phyloP scores from a whole-genome alignment of 2,888 invertebrate genomes.

The Onthophagus sagittarius region DNA sequence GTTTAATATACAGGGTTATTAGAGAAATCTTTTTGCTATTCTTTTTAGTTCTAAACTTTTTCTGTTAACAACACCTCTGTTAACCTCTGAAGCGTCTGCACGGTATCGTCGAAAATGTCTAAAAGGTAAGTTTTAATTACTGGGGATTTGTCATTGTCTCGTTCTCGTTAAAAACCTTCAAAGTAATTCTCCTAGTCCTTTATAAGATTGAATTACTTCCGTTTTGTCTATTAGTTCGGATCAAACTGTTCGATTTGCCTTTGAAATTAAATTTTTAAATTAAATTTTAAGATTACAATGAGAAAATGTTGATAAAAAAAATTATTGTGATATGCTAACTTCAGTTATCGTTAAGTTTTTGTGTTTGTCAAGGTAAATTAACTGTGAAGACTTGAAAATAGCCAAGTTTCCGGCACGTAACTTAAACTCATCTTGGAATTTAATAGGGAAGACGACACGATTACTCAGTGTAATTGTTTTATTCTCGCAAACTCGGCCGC shows the following conservation, averaged over 20 bases:
- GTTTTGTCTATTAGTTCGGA: not conserved
- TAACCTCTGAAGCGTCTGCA: not conserved
- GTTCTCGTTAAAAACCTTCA: not conserved
- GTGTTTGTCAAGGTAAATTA: not conserved
- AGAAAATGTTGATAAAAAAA: not conserved
- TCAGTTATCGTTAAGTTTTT: not conserved
- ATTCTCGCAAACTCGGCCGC: constrained; percentile 4
- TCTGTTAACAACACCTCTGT: not conserved
- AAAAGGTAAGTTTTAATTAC: not conserved
- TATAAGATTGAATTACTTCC: not conserved
- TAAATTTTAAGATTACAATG: not conserved
- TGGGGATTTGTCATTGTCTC: not conserved
- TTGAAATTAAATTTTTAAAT: no score
- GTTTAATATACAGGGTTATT: not conserved
- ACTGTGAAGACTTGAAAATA: not conserved
- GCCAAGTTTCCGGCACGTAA: not conserved
- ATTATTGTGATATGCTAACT: not conserved
- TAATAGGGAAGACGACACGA: constrained; percentile 5
- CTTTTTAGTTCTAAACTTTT: not conserved
- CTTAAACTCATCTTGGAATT: not conserved
- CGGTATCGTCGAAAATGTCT: not conserved
- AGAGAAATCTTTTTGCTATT: not conserved
- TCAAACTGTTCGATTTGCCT: not conserved
- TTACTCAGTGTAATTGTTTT: constrained; percentile 8
- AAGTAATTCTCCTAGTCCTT: not conserved